Conservation (phyloP, 2,797 vertebrate genomes). For the Chelon auratus region DNA sequence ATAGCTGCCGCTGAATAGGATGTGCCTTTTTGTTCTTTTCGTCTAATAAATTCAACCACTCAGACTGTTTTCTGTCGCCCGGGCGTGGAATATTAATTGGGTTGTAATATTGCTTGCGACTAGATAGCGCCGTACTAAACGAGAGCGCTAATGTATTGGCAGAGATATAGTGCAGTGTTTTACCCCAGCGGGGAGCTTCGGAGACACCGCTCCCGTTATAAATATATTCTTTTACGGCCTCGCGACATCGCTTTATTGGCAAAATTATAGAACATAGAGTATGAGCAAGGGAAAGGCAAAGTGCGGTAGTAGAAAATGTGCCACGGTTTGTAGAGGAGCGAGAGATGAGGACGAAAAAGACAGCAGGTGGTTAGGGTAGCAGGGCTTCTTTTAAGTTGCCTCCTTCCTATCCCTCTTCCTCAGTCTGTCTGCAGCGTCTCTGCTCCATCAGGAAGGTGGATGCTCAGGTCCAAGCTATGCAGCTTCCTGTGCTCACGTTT, state of each 20-base stretch:
- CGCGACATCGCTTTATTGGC: slow-evolving; percentile 25
- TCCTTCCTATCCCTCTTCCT: slow-evolving; percentile 25
- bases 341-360: slow-evolving; percentile 18
- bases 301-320: background rate
- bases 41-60: slow-evolving; percentile 46
- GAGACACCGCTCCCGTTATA: slow-evolving; percentile 20
- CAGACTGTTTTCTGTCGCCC: slow-evolving; percentile 33
- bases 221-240: slow-evolving; percentile 18
- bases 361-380: slow-evolving; percentile 40
- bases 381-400: slow-evolving; percentile 37
- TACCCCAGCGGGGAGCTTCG: slow-evolving; percentile 9
- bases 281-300: slow-evolving; percentile 13
- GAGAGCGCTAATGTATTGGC: slow-evolving; percentile 17
- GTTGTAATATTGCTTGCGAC: slow-evolving; percentile 32
- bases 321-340: slow-evolving; percentile 3
- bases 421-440: slow-evolving; percentile 1
- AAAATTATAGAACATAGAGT: slow-evolving; percentile 1
- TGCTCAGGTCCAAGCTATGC: slow-evolving; percentile 7
- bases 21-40: slow-evolving; percentile 49
- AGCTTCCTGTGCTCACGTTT: slow-evolving; percentile 23
- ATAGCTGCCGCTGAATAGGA: slow-evolving; percentile 32
- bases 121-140: slow-evolving; percentile 30
- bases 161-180: slow-evolving; percentile 26
- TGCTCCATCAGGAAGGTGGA: too few relatives aligned
- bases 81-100: slow-evolving; percentile 51